Conservation (phyloP, 2,113 vertebrate species). For the Solea solea region DNA sequence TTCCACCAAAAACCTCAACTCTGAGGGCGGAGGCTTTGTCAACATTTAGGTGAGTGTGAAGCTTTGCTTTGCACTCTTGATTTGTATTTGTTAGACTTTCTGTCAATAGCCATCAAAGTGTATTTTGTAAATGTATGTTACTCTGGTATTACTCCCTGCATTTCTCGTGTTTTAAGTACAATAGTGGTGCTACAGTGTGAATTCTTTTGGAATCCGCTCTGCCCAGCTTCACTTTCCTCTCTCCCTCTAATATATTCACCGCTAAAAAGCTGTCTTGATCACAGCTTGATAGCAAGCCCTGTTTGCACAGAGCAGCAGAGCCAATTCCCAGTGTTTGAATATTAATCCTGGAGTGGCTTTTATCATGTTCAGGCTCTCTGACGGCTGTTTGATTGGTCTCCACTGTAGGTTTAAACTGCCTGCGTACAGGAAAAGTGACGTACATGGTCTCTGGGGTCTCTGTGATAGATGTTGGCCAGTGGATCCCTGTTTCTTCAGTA, state of each 20-base stretch:
- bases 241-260: slow-evolving; percentile 58
- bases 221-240: slow-evolving; percentile 13
- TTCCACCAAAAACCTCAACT: not conserved
- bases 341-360: slow-evolving; percentile 73
- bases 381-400: slow-evolving; percentile 50
- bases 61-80: too few species aligned
- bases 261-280: slow-evolving; percentile 70
- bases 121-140: too few species aligned
- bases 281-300: slow-evolving; percentile 63
- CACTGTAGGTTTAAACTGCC: slow-evolving; percentile 23
- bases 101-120: too few species aligned
- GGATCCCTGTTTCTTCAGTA: not conserved
- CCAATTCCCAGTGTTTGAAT: slow-evolving; percentile 69
- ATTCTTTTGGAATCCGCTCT: not conserved
- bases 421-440: not conserved
- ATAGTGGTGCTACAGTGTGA: not conserved
- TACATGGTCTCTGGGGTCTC: not conserved
- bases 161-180: not conserved
- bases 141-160: not conserved
- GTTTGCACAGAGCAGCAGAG: slow-evolving; percentile 55
- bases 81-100: too few species aligned
- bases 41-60: not conserved
- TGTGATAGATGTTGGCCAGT: not conserved
- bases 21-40: not conserved
- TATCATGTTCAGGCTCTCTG: slow-evolving; percentile 48